Evolutionary conservation across 2,888 invertebrate genomes (phyloP).

Genomic region (Helicoverpa assulta): DNA sequence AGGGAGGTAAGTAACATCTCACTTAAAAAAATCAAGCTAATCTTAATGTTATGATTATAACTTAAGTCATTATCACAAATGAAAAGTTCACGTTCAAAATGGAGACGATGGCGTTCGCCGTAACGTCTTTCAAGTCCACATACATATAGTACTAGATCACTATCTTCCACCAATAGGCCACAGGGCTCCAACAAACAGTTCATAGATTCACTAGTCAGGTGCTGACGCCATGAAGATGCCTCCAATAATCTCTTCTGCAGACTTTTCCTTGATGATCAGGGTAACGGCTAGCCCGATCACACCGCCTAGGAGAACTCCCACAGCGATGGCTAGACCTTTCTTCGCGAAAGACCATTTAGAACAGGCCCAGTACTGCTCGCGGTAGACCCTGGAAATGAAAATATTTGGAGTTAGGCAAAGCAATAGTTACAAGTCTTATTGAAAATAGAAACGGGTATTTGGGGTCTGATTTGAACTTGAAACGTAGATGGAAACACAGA

Average conservation of each 20-base stretch:
- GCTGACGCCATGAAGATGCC: conserved; percentile 69
- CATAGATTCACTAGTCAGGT: conserved; percentile 60
- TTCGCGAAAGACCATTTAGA: conserved; percentile 82
- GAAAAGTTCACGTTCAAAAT: not conserved
- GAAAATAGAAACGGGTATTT: not conserved
- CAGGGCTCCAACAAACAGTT: not conserved
- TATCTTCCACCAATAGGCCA: not conserved
- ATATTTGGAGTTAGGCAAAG: conserved; percentile 4
- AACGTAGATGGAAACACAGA: no score
- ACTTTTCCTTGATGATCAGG: conserved; percentile 60
- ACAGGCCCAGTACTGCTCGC: conserved; percentile 87
- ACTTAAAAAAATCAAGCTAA: not conserved
- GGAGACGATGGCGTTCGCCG: not conserved
- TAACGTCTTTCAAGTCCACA: conserved; percentile 14
- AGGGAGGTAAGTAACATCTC: no score
- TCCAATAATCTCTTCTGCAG: conserved; percentile 67
- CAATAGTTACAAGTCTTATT: not conserved
- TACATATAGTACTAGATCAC: conserved; percentile 12
- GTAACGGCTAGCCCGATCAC: conserved; percentile 78
- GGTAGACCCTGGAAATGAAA: conserved; percentile 77
- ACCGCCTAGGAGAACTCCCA: conserved; percentile 79
- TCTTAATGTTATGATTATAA: conserved; percentile 9
- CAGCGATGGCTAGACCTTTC: conserved; percentile 76
- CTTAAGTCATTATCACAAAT: conserved; percentile 18
- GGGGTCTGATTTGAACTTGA: no score